Percentiles rank a stretch among this genome's conserved stretches.
Conservation (phyloP, 1,140 invertebrate genomes). For the Lycorma delicatula region DNA sequence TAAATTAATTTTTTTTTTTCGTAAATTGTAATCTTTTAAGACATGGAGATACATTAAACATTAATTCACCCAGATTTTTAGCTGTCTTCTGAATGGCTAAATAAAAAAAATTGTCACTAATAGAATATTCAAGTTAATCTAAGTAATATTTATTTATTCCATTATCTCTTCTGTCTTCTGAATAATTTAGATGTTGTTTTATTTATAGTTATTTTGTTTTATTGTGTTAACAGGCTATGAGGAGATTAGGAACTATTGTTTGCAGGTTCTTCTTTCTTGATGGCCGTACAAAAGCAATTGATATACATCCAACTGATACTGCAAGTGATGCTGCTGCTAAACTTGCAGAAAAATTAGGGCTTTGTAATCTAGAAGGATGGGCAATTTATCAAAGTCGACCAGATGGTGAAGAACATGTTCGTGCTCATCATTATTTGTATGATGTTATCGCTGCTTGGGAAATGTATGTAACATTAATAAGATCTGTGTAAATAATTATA, state of each 20-base stretch:
- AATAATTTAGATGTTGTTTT: too few species aligned
- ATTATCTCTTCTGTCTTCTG: too few species aligned
- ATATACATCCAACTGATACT: constrained; percentile 90
- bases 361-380: constrained; percentile 82
- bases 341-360: constrained; percentile 79
- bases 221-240: constrained; percentile 60
- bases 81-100: too few species aligned
- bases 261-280: constrained; percentile 94
- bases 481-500: too few species aligned
- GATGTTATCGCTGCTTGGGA: constrained; percentile 93
- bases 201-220: background rate
- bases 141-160: too few species aligned
- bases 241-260: constrained; percentile 81
- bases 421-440: constrained; percentile 85
- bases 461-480: constrained; percentile 54
- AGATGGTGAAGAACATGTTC: constrained; percentile 84
- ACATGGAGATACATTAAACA: too few species aligned
- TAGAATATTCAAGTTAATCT: too few species aligned
- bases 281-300: constrained; percentile 89
- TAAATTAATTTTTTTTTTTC: too few species aligned
- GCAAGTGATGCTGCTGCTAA: constrained; percentile 81
- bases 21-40: too few species aligned
- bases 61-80: too few species aligned
- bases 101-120: too few species aligned
- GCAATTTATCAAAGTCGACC: constrained; percentile 81